These are phyloP conservation scores for Eupithecia subfuscata DNA, from an alignment of 2,888 invertebrate species.

Conservation along the genomic window DNA sequence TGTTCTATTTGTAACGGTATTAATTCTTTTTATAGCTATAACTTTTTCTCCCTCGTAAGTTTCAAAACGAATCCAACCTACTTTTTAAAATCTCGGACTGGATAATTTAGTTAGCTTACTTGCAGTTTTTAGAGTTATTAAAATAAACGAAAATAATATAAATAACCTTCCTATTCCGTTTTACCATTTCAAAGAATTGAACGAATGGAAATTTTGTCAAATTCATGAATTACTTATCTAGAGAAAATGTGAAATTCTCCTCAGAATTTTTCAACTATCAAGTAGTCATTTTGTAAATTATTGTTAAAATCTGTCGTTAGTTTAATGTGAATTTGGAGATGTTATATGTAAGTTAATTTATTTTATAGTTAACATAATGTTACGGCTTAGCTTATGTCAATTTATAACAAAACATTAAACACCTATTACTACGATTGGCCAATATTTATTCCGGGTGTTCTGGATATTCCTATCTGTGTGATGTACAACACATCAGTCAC, in stretches of 20 bases:
- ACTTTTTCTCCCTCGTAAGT: conserved; percentile 41
- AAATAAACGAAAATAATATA: background rate
- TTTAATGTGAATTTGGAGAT: conserved; percentile 24
- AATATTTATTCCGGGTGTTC: no score
- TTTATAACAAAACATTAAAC: background rate
- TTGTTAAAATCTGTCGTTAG: conserved; percentile 36
- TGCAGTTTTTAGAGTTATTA: background rate
- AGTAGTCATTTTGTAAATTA: conserved; percentile 37
- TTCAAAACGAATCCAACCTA: conserved; percentile 41
- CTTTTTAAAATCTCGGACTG: conserved; percentile 57
- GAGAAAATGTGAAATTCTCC: conserved; percentile 20
- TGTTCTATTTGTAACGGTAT: background rate
- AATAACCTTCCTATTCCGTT: background rate
- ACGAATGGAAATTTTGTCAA: background rate
- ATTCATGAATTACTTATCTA: background rate
- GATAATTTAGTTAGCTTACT: conserved; percentile 47
- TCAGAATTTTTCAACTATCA: conserved; percentile 29
- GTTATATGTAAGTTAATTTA: conserved; percentile 29
- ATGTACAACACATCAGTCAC: no score
- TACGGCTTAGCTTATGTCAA: conserved; percentile 25
- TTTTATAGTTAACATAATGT: conserved; percentile 32
- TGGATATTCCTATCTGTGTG: no score
- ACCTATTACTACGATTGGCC: no score
- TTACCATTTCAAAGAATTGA: background rate
- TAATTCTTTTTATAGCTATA: background rate